Evolutionary conservation across 1,140 invertebrate genomes (phyloP).

Genomic region (Panagrolaimus sp.): DNA sequence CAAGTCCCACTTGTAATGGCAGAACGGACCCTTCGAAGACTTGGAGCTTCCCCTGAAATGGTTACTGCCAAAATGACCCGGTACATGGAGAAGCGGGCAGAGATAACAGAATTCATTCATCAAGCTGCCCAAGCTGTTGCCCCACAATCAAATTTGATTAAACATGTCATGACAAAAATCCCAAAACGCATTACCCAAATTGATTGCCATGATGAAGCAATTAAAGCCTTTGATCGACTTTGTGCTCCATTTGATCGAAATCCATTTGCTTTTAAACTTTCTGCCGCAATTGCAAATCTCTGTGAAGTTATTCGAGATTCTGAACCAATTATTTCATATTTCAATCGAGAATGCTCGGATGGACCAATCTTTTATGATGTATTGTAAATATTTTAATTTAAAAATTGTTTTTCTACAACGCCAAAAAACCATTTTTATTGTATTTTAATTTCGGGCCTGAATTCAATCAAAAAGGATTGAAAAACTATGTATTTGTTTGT

Average conservation of each 20-base stretch:
- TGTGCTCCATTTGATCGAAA: slow-evolving; percentile 12
- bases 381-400: slow-evolving; percentile 17
- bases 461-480: too few relatives aligned
- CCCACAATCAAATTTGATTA: background rate
- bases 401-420: too few relatives aligned
- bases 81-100: background rate
- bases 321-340: background rate
- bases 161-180: background rate
- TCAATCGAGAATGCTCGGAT: background rate
- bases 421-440: too few relatives aligned
- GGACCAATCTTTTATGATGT: background rate
- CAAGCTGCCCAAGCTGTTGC: background rate
- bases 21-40: background rate
- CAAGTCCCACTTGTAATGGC: slow-evolving; percentile 1
- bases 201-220: background rate
- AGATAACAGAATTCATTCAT: slow-evolving; percentile 2
- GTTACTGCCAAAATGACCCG: background rate
- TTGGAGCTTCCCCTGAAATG: background rate
- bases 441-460: too few relatives aligned
- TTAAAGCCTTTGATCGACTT: background rate
- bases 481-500: too few relatives aligned
- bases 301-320: slow-evolving; percentile 10
- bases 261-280: background rate
- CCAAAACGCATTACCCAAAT: background rate
- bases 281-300: background rate